Evolutionary conservation across 2,113 vertebrate species (phyloP).

Genomic region (Pelecanoides urinatrix): DNA sequence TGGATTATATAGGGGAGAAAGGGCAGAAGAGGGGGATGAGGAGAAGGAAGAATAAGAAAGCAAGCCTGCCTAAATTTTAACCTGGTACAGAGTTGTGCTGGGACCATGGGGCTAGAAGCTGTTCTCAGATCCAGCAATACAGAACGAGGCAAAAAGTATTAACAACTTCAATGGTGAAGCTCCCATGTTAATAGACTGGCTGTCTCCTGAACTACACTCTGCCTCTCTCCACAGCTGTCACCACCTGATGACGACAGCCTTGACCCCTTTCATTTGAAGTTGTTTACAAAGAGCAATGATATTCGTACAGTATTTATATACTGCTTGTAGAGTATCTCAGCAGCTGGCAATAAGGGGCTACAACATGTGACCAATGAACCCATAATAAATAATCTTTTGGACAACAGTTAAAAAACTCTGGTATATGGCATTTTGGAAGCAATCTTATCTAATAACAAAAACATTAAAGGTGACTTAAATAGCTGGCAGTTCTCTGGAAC

Average conservation of each 20-base stretch:
- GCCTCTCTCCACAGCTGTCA: not conserved
- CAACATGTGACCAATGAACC: not conserved
- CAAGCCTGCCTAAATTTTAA: not conserved
- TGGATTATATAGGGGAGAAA: accelerated
- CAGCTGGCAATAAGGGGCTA: not conserved
- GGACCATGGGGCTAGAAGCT: not conserved
- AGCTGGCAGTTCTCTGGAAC: not conserved
- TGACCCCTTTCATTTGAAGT: not conserved
- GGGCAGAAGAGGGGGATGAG: not conserved
- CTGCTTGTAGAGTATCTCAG: not conserved
- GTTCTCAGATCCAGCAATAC: not conserved
- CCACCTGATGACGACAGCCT: not conserved
- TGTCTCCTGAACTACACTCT: not conserved
- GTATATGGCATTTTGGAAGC: not conserved
- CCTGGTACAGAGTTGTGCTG: not conserved
- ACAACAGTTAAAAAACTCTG: not conserved
- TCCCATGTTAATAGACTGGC: not conserved
- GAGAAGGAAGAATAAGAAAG: not conserved
- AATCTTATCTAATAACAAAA: not conserved
- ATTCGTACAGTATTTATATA: not conserved
- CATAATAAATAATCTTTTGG: not conserved
- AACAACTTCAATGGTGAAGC: not conserved
- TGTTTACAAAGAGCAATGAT: not conserved
- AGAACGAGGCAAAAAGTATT: not conserved
- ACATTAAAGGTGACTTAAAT: not conserved